These are phyloP conservation scores for Zaprionus davidi DNA, from an alignment of 1,140 invertebrate species.

Conservation along the genomic window DNA sequence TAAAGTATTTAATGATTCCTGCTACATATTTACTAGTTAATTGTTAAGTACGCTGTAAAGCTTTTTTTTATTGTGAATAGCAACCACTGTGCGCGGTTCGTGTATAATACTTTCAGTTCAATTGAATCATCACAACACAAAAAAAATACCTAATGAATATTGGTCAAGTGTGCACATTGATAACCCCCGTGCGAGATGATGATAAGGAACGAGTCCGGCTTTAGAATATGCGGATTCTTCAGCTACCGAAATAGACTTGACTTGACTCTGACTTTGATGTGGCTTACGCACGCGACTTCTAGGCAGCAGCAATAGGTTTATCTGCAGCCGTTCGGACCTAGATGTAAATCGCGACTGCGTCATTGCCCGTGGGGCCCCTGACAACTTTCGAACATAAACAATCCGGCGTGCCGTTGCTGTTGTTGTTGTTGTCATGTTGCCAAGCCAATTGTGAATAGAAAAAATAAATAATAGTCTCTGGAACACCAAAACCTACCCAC, in stretches of 20 bases:
- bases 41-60: too few species aligned
- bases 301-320: neutral
- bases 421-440: conserved; percentile 54
- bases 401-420: conserved; percentile 22
- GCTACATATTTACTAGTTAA: too few species aligned
- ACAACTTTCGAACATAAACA: conserved; percentile 49
- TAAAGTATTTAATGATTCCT: neutral
- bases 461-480: conserved; percentile 15
- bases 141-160: conserved; percentile 46
- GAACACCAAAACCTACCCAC: neutral
- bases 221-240: conserved; percentile 22
- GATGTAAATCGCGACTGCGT: conserved; percentile 38
- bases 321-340: neutral
- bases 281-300: conserved; percentile 52
- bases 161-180: conserved; percentile 53
- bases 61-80: too few species aligned
- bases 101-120: conserved; percentile 57
- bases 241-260: neutral
- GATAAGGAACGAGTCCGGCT: conserved; percentile 68
- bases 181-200: conserved; percentile 52
- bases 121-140: conserved; percentile 61
- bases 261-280: conserved; percentile 63
- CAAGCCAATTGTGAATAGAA: conserved; percentile 56
- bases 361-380: conserved; percentile 20
- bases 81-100: conserved; percentile 13